phyloP scores from a whole-genome alignment of 2,113 vertebrate species.

The Corapipo altera region DNA sequence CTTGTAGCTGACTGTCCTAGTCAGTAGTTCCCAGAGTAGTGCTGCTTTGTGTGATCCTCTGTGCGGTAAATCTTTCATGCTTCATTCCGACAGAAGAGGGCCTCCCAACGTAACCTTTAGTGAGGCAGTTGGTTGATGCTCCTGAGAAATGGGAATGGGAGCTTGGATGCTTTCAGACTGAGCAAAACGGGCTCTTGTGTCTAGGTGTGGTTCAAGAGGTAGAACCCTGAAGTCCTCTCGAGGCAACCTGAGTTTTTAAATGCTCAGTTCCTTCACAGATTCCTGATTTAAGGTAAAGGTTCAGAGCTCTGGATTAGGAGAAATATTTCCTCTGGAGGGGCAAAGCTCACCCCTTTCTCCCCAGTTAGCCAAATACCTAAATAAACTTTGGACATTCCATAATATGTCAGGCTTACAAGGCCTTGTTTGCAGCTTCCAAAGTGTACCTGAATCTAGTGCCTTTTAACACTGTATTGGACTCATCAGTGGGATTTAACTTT shows the following conservation, averaged over 20 bases:
- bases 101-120: slow-evolving; percentile 19
- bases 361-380: not conserved
- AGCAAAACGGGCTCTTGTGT: not conserved
- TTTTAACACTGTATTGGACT: not conserved
- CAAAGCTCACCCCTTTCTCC: not conserved
- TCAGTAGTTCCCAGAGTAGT: not conserved
- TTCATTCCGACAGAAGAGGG: slow-evolving; percentile 5
- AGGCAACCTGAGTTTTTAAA: not conserved
- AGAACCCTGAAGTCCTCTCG: not conserved
- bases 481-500: not conserved
- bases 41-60: not conserved
- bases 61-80: not conserved
- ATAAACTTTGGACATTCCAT: not conserved
- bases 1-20: not conserved
- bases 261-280: not conserved
- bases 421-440: not conserved
- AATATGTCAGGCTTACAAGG: not conserved
- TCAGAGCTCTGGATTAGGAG: not conserved
- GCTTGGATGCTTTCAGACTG: not conserved
- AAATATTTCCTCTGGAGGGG: not conserved
- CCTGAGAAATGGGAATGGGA: not conserved
- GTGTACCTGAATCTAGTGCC: not conserved
- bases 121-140: accelerated
- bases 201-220: not conserved
- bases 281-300: not conserved